Evolutionary conservation across 2,888 invertebrate genomes (phyloP), one percentile per base, ranked within the genome.

Genomic region (Phymatocera aterrima): DNA sequence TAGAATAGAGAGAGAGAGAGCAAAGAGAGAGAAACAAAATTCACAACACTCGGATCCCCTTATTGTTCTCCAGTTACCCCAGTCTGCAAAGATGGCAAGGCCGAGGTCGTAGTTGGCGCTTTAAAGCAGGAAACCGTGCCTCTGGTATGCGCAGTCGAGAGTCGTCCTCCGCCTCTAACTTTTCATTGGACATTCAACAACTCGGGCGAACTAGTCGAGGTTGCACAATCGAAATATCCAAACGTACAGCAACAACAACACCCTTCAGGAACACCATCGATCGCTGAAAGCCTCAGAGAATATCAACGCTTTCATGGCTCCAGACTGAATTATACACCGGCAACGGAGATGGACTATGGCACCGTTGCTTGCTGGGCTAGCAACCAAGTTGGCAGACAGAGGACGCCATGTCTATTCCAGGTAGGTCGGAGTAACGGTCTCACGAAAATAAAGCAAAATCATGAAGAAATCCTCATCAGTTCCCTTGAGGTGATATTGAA

Each of bases 181-280:
- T 97, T 97, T 91, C 96, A 96, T 87, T 97, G 97, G 97, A 97
- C 97, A 83, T 97, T 97, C 93, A 97, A 97, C 92, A 96, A 96
- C 90, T 96, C 96, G 80, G 97, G 97, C 21, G 96, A 96, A 88
- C 95, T 96, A 91, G 94, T 95, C 72, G 95, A 96, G 89, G 93
- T 96, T 84, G 94, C 96, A 79, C 91, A 92, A 81, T 94, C 94
- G 77, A 94, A 94, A 86, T 85, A 88, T 80, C 86, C 86, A 57
- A 88, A 89, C 82, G 84, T 84, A 82, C 79, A 79, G n/a, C n/a
- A n/a, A 79, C 37, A 75, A 79, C 54, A 84, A 82, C 70, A 83
- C 80, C 57, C 57, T 12, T 85, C 82, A n/a, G 83, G 87, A 85
- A 82, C 89, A 85, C 79, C 88, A 83, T 79, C 85, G 81, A 80